phyloP scores from a whole-genome alignment of 2,888 invertebrate genomes.

The Tolmerus cingulatus region DNA sequence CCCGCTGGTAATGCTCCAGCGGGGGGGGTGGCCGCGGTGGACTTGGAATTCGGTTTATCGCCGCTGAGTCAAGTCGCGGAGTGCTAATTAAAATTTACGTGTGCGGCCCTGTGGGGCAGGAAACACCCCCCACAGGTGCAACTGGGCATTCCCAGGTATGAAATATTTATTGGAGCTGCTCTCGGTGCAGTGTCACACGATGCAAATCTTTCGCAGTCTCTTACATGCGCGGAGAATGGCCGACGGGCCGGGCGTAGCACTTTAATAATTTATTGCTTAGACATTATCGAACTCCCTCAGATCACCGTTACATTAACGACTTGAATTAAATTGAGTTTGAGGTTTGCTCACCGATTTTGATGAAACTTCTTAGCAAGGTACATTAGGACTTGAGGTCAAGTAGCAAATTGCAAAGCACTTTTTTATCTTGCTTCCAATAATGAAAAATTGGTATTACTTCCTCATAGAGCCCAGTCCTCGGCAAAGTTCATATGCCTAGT shows the following conservation, averaged over 20 bases:
- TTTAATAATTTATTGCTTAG: not conserved
- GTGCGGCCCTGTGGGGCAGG: not conserved
- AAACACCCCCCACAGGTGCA: not conserved
- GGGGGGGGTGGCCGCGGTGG: not conserved
- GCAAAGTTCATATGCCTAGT: no score
- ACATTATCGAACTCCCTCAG: not conserved
- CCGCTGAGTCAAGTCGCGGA: not conserved
- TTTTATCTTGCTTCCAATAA: no score
- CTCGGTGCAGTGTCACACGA: not conserved
- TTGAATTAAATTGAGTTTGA: no score
- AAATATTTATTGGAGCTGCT: not conserved
- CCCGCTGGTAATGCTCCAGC: not conserved
- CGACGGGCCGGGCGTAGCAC: not conserved
- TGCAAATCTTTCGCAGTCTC: slow-evolving; percentile 12
- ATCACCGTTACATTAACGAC: not conserved
- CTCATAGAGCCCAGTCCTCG: no score
- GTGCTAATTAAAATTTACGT: slow-evolving; percentile 36
- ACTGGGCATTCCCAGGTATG: not conserved
- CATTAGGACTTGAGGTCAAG: no score
- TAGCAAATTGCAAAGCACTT: no score
- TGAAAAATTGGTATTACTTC: no score
- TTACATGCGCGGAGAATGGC: not conserved
- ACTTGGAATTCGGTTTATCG: not conserved
- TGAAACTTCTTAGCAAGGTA: no score
- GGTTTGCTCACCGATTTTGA: no score